A percentile compares a stretch with the other conserved stretches of the same genome.
Conservation (phyloP, 2,113 vertebrate species). For the Nematolebias whitei region DNA sequence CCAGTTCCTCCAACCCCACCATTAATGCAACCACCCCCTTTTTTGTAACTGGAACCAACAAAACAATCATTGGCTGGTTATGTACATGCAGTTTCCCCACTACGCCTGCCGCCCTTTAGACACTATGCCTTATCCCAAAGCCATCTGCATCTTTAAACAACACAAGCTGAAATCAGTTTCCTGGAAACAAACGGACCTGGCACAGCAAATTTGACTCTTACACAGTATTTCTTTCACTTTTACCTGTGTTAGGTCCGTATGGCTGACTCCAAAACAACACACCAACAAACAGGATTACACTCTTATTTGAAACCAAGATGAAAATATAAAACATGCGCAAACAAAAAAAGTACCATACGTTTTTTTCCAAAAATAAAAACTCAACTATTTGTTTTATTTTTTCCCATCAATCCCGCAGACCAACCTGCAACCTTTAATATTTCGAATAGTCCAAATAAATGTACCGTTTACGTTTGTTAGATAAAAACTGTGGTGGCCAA, state of each 20-base stretch:
- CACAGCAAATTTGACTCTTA: background rate
- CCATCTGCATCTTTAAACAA: constrained; percentile 51
- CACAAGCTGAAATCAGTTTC: constrained; percentile 6
- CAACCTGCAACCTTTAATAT: too few species aligned
- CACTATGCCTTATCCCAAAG: constrained; percentile 71
- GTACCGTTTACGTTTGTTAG: too few species aligned
- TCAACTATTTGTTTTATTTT: background rate
- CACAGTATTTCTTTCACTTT: too few species aligned
- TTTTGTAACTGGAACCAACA: constrained; percentile 66
- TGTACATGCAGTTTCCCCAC: constrained; percentile 76
- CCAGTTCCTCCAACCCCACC: constrained; percentile 14
- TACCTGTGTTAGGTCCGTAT: too few species aligned
- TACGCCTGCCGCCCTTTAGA: constrained; percentile 33
- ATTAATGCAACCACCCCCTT: constrained; percentile 31
- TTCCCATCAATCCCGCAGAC: too few species aligned
- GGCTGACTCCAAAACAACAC: too few species aligned
- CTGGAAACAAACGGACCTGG: too few species aligned
- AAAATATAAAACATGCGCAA: background rate
- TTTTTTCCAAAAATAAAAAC: background rate
- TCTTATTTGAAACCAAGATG: too few species aligned
- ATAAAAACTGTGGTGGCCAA: too few species aligned
- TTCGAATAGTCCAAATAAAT: too few species aligned
- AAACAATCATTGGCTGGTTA: constrained; percentile 78
- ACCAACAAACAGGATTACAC: too few species aligned
- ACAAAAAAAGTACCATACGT: background rate